These are phyloP conservation scores for Poeciliopsis gracilis DNA, from an alignment of 2,797 vertebrate genomes.

Conservation along the genomic window DNA sequence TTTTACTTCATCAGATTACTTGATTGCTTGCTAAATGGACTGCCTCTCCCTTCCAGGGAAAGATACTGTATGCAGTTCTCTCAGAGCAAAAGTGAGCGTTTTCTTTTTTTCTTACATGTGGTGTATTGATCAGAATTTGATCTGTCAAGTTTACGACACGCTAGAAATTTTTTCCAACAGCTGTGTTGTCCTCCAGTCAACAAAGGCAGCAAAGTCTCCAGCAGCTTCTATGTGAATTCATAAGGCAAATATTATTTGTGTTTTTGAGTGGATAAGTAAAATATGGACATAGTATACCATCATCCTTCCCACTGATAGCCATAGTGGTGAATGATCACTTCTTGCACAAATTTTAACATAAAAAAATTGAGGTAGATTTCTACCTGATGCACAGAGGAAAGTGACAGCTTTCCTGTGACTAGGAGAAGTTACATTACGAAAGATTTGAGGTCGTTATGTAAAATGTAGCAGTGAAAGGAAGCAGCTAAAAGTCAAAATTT, in stretches of 20 bases:
- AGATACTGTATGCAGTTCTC: slow-evolving; percentile 48
- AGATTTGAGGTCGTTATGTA: neutral
- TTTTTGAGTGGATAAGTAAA: neutral
- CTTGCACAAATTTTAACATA: neutral
- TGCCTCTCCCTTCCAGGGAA: slow-evolving; percentile 36
- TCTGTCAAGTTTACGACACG: slow-evolving; percentile 37
- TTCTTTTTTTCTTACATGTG: slow-evolving; percentile 14
- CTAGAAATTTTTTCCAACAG: slow-evolving; percentile 31
- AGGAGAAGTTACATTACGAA: neutral
- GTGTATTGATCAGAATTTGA: slow-evolving; percentile 40
- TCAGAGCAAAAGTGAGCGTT: slow-evolving; percentile 42
- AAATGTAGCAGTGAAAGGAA: neutral
- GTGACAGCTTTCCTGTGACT: neutral
- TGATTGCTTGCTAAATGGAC: slow-evolving; percentile 69
- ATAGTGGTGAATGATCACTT: neutral
- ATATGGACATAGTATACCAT: neutral
- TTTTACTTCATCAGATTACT: slow-evolving; percentile 71
- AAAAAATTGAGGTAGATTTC: neutral
- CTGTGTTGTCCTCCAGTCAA: slow-evolving; percentile 28
- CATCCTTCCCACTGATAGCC: neutral
- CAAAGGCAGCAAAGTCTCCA: neutral
- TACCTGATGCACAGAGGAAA: neutral
- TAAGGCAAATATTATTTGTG: too few species aligned
- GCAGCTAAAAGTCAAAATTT: neutral
- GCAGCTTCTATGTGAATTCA: neutral